Evolutionary conservation across 2,888 invertebrate species (phyloP).

Genomic region (Pyrocoelia pectoralis): DNA sequence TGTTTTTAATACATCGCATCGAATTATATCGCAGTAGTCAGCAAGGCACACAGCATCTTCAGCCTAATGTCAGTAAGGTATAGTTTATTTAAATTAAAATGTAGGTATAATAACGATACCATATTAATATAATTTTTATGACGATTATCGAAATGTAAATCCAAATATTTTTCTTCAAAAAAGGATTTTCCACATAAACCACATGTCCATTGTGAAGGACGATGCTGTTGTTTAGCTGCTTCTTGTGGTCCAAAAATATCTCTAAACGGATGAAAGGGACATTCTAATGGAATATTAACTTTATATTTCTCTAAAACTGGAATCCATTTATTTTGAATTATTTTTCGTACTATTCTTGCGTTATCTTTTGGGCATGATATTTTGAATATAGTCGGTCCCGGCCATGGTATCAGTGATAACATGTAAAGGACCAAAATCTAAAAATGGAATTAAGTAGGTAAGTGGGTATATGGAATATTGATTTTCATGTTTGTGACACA

Average conservation of each 20-base stretch:
- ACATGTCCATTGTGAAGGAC: constrained; percentile 90
- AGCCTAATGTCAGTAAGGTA: constrained; percentile 65
- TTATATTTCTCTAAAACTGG: constrained; percentile 90
- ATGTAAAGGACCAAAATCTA: constrained; percentile 84
- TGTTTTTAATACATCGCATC: constrained; percentile 86
- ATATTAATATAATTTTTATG: constrained; percentile 86
- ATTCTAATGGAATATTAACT: constrained; percentile 85
- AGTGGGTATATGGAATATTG: not conserved
- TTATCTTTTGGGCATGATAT: constrained; percentile 88
- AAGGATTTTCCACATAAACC: constrained; percentile 91
- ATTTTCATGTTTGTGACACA: not conserved
- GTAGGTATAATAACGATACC: too few relatives aligned
- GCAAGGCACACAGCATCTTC: constrained; percentile 93
- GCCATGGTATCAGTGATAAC: constrained; percentile 87
- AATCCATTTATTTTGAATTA: constrained; percentile 90
- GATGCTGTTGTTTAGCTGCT: constrained; percentile 69
- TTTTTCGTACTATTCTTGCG: constrained; percentile 85
- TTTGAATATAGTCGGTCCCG: constrained; percentile 86
- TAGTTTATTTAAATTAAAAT: not conserved
- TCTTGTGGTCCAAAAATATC: constrained; percentile 90
- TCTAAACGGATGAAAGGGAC: constrained; percentile 87
- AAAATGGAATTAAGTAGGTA: constrained; percentile 36
- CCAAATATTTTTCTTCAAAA: constrained; percentile 86
- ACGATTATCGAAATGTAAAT: constrained; percentile 88
- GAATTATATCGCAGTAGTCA: constrained; percentile 95